These are phyloP conservation scores for Lucilia cuprina DNA, from an alignment of 1,140 invertebrate species.

Conservation along the genomic window DNA sequence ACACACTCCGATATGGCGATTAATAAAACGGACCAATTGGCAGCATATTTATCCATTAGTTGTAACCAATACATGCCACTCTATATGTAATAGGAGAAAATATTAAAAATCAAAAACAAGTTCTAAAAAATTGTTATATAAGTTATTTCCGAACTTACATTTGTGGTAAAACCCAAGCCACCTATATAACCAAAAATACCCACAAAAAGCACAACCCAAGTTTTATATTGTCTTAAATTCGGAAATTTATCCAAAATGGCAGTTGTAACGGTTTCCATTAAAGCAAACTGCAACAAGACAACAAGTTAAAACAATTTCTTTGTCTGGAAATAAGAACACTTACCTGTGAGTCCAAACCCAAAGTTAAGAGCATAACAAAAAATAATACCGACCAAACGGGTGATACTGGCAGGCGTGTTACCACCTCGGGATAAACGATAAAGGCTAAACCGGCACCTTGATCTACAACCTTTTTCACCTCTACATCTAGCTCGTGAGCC, in stretches of 20 bases:
- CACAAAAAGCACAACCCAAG: slow-evolving; percentile 73
- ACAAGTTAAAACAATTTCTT: not conserved
- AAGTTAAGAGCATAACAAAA: slow-evolving; percentile 82
- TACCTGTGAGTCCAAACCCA: slow-evolving; percentile 80
- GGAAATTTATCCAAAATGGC: slow-evolving; percentile 80
- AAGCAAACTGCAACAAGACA: slow-evolving; percentile 68
- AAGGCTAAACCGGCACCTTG: slow-evolving; percentile 83
- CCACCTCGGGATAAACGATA: slow-evolving; percentile 87
- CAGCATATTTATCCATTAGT: slow-evolving; percentile 86
- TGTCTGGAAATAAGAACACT: not conserved
- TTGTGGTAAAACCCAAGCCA: slow-evolving; percentile 79
- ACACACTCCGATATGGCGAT: slow-evolving; percentile 83
- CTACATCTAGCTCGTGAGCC: slow-evolving; percentile 75
- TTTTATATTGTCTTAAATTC: slow-evolving; percentile 74
- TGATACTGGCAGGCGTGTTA: slow-evolving; percentile 79
- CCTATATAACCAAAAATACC: slow-evolving; percentile 77
- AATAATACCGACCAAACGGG: slow-evolving; percentile 86
- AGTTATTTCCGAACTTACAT: slow-evolving; percentile 65
- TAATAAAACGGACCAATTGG: slow-evolving; percentile 83
- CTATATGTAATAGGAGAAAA: slow-evolving; percentile 57
- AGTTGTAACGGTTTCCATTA: slow-evolving; percentile 83
- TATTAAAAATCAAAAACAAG: not conserved
- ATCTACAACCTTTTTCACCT: slow-evolving; percentile 76
- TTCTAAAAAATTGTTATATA: not conserved
- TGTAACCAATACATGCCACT: slow-evolving; percentile 86